Evolutionary conservation across 1,140 invertebrate genomes (phyloP).

Genomic region (Drosophila repleta): DNA sequence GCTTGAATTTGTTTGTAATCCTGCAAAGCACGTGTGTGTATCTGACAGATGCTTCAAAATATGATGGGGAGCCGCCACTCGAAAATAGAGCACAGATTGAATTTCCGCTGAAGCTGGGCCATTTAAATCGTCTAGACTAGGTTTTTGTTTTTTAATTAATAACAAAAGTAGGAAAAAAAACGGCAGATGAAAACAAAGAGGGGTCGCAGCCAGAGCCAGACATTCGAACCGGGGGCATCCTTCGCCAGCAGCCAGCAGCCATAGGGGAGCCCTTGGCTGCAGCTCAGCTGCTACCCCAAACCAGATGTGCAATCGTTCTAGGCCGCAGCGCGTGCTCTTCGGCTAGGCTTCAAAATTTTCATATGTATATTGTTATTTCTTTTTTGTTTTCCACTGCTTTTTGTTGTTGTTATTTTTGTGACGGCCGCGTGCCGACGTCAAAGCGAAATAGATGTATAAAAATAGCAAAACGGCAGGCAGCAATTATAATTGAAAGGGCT

Average conservation of each 20-base stretch:
- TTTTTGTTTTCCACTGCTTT: conserved; percentile 17
- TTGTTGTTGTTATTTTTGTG: conserved; percentile 42
- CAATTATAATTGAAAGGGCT: conserved; percentile 81
- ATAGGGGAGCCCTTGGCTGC: conserved; percentile 6
- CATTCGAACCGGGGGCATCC: conserved; percentile 51
- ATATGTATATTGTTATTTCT: conserved; percentile 18
- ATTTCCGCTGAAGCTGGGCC: conserved; percentile 66
- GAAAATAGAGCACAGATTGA: conserved; percentile 78
- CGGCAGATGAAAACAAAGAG: conserved; percentile 23
- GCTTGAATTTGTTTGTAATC: conserved; percentile 35
- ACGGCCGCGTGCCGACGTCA: conserved; percentile 50
- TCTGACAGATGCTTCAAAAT: conserved; percentile 30
- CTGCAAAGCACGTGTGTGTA: conserved; percentile 45
- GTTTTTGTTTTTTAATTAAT: conserved; percentile 73
- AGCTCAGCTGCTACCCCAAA: conserved; percentile 42
- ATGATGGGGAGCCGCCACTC: conserved; percentile 44
- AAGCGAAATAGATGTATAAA: conserved; percentile 63
- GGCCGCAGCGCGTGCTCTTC: conserved; percentile 62
- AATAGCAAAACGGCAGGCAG: conserved; percentile 69
- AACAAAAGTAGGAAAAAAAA: conserved; percentile 40
- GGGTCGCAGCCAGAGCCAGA: conserved; percentile 49
- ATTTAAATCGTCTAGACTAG: conserved; percentile 75
- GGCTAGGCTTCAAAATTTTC: conserved; percentile 65
- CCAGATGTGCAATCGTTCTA: conserved; percentile 53
- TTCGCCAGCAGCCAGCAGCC: conserved; percentile 21